Evolutionary conservation across 2,113 vertebrate species (phyloP), one percentile per base, ranked within the genome.

Genomic region (Poecile atricapillus): DNA sequence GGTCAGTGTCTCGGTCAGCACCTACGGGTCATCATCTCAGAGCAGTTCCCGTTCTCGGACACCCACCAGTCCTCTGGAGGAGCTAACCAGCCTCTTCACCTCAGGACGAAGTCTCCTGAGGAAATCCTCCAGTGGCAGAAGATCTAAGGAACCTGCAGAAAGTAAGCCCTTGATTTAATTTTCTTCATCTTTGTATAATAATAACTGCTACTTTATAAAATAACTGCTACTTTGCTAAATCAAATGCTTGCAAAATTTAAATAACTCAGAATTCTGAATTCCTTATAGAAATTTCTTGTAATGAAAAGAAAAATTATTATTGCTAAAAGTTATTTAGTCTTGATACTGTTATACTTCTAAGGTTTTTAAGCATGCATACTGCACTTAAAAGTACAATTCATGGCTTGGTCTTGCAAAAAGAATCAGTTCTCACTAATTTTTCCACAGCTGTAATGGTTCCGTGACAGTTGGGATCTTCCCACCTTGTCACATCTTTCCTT

Each of bases 51-150:
- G 99, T 47, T 98, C 99, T 81, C 98, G 98, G 67, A 99, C 99
- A 5, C 99, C 99, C 68, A 99, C 99, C 21, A 99, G 99, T 91
- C 99, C 99, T 20, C 63, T 99, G 97, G 99, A 99, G 10, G 99
- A 99, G 33, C 97, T 99, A 68, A 99, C 98, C 96, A 99, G 97
- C 97, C 98, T 99, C 95, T 98, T 99, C 73, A 98, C 98, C 94
- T 99, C 99, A 41, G 98, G 99, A 56, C 97, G 98, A 69, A 99
- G 98, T 90, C 98, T 98, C 89, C 96, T 98, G 95, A 98, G 98
- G 94, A 99, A 99, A 93, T 98, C 98, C 15, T 98, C 99, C 62
- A 98, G 98, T 64, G 98, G 99, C 76, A 98, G 98, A 91, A 98
- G 98, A 93, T 98, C 97, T 77, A 98, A 98, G 83, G 99, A 99